phyloP scores from a whole-genome alignment of 1,140 invertebrate genomes.

The Caenorhabditis inopinata region DNA sequence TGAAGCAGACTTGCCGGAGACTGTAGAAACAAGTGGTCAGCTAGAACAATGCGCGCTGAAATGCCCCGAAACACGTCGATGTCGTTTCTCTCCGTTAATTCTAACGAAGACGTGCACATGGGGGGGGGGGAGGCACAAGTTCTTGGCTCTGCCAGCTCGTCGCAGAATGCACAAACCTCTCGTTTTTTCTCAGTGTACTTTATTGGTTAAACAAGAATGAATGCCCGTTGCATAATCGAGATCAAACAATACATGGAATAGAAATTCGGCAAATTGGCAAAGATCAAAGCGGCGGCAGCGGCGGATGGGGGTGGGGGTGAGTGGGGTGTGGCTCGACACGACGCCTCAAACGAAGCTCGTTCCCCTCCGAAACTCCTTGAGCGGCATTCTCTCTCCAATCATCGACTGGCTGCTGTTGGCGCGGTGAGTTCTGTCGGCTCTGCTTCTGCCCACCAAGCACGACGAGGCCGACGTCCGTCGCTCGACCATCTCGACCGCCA shows the following conservation, averaged over 20 bases:
- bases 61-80: no score
- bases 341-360: constrained; percentile 10
- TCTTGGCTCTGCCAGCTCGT: no score
- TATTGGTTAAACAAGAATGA: constrained; percentile 2
- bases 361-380: constrained; percentile 8
- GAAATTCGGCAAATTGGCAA: background rate
- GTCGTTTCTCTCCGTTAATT: no score
- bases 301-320: no score
- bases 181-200: background rate
- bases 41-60: no score
- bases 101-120: no score
- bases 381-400: constrained; percentile 16
- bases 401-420: constrained; percentile 11
- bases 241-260: background rate
- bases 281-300: background rate
- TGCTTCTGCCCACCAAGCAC: background rate
- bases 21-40: no score
- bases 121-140: no score
- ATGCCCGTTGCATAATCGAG: constrained; percentile 1
- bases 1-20: no score
- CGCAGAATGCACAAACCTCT: no score
- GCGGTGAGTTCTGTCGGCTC: background rate
- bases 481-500: background rate
- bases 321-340: no score
- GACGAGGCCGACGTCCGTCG: background rate